Evolutionary conservation across 2,888 invertebrate species (phyloP).

Genomic region (Hydropsyche betteni): DNA sequence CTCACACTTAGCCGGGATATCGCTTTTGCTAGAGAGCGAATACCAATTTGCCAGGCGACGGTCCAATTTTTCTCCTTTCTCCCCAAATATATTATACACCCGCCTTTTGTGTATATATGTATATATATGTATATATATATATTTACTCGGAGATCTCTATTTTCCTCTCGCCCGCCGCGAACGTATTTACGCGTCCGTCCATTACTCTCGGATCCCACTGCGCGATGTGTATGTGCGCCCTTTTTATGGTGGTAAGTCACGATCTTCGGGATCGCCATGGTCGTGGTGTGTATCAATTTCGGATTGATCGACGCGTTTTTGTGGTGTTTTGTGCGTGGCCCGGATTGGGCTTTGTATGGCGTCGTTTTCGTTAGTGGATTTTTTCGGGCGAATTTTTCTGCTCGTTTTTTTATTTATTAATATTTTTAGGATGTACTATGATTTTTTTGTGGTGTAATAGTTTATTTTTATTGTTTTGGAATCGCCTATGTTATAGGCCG

Average conservation of each 20-base stretch:
- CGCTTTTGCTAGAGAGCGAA: not conserved
- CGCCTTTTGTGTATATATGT: not conserved
- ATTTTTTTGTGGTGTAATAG: too few relatives aligned
- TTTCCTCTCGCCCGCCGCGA: constrained; percentile 11
- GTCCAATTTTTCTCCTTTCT: not conserved
- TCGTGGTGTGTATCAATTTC: not conserved
- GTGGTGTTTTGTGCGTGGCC: not conserved
- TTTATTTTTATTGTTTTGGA: too few relatives aligned
- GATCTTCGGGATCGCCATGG: not conserved
- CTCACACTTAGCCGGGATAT: not conserved
- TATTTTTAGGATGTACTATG: not conserved
- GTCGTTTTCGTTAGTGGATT: not conserved
- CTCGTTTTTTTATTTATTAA: not conserved
- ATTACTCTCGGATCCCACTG: not conserved
- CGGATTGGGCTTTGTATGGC: not conserved
- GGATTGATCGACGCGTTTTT: too few relatives aligned
- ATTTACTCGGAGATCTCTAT: constrained; percentile 1
- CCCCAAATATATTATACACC: not conserved
- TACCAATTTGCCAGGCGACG: constrained; percentile 4
- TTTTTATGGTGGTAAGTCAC: constrained; percentile 14
- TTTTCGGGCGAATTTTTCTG: not conserved
- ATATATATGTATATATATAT: not conserved
- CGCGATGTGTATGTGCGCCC: not conserved
- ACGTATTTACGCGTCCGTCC: constrained; percentile 8
- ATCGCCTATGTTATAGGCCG: too few relatives aligned